Base-by-base conservation (phyloP, 2,797 vertebrate species). In the Sebastes steindachneri region DNA sequence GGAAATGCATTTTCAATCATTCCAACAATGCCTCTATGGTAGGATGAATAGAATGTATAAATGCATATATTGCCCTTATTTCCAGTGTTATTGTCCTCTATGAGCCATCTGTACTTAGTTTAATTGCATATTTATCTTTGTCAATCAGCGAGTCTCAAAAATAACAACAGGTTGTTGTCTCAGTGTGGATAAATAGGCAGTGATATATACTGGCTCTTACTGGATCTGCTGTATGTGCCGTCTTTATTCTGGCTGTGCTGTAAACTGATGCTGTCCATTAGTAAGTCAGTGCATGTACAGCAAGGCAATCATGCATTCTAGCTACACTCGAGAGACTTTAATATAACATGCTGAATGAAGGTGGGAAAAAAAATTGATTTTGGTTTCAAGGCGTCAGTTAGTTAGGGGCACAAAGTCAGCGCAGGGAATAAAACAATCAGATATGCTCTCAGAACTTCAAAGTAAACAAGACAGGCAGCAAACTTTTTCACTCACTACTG, bases 51-150 rank as follows among this genome's bases (percentile, higher is more conserved):
- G 11, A 2, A 23, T 31, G 7, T 51, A 41, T 33, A 33, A 33
- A 55, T 73, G 33, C 64, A 31, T 69, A 70, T 26, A 35, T 12
- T 67, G 51, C 55, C 37, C 12, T 48, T 21, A 62, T 65, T 79
- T 75, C 11, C 54, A 37, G 35, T 45, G 9, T 66, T 69, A 15
- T 68, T 82, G 66, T 25, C 45, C 59, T 51, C 67, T 26, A n/a
- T 15, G 5, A 72, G 35, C 68, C 75, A 81, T 74, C 68, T 74
- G 71, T 28, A 14, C 29, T 54, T 8, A 14, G 29, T 72, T 75
- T 78, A 74, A 78, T 78, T 80, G 68, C 28, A 25, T 25, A 70
- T 82, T 73, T 1, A 28, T 86, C 79, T 74, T 80, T 78, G 78
- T 73, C 76, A 77, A n/a, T 17, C 55, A 58, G 15, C 75, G 45